Evolutionary conservation across 2,888 invertebrate genomes (phyloP), one percentile per base, ranked within the genome.

Genomic region (Cryptus armator): DNA sequence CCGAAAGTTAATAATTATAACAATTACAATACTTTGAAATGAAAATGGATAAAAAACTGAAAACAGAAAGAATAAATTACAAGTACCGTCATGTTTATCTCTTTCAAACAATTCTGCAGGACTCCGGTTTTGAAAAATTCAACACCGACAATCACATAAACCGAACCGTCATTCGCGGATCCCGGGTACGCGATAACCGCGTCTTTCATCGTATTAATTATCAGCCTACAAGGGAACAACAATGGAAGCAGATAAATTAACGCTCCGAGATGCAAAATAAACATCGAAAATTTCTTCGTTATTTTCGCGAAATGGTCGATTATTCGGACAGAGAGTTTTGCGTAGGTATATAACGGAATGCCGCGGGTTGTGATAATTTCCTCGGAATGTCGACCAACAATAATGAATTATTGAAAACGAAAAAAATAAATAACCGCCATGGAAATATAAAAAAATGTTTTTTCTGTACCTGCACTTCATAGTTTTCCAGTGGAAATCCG

Each of bases 381-480:
- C 19, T 14, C 1, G 14, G 29, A 56, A 16, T 56, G n/a, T 6
- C 16, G 51, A 1, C n/a, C 2, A 51, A 51, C 5, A n/a, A 51
- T 7, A 53, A 37, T 68, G 5, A 10, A 4, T n/a, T 24, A 12
- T 32, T 48, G 46, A 37, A 9, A 37, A 14, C 46, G 12, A 66
- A n/a, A 44, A 19, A 64, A 74, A 24, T 24, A 24, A 24, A 24
- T 24, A 24, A 24, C 24, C 2, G 24, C 24, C 24, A 2, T 24
- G 24, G 2, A 32, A 64, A 68, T 56, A 24, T 5, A 12, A 64
- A 43, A 29, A 32, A 14, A n/a, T 0, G 3, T 32, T 29, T n/a
- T 19, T 71, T n/a, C 43, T 9, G 86, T 86, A 91, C 93, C 93
- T 91, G 89, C 93, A 93, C 75, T 90, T 91, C 71, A 93, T 87